These are phyloP conservation scores for Ectemnius continuus DNA, from an alignment of 2,888 invertebrate species.

Conservation along the genomic window DNA sequence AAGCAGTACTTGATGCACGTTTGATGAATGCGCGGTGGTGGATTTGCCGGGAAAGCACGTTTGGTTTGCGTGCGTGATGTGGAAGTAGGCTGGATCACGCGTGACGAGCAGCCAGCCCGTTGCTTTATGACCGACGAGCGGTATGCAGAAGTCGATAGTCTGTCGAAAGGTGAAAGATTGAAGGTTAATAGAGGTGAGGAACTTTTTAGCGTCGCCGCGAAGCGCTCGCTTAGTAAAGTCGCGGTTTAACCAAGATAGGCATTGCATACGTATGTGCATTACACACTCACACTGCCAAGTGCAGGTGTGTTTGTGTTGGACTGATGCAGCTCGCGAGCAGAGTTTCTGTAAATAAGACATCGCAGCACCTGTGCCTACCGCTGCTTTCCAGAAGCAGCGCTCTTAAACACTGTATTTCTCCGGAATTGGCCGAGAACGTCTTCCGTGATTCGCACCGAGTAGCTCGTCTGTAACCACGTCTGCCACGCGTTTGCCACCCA, in stretches of 20 bases:
- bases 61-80: slow-evolving; percentile 14
- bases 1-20: no score
- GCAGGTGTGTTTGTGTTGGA: slow-evolving; percentile 18
- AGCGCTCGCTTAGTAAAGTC: slow-evolving; percentile 7
- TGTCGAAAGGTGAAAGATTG: slow-evolving; percentile 65
- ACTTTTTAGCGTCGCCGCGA: slow-evolving; percentile 50
- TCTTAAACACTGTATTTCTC: slow-evolving; percentile 12
- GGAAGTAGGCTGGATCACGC: slow-evolving; percentile 28
- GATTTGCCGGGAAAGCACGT: no score
- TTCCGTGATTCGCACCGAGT: slow-evolving; percentile 1
- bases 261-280: no score
- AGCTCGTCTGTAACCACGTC: neutral
- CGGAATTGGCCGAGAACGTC: slow-evolving; percentile 1
- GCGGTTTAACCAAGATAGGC: no score
- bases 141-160: slow-evolving; percentile 59
- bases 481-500: slow-evolving; percentile 5
- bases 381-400: slow-evolving; percentile 7
- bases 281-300: neutral
- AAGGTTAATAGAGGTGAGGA: slow-evolving; percentile 68
- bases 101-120: slow-evolving; percentile 21
- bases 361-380: slow-evolving; percentile 34
- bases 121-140: slow-evolving; percentile 53
- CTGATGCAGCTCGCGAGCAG: slow-evolving; percentile 13
- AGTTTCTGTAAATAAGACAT: slow-evolving; percentile 44
- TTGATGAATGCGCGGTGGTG: no score